Evolutionary conservation across 2,888 invertebrate species (phyloP).

Genomic region (Congeria kusceri): DNA sequence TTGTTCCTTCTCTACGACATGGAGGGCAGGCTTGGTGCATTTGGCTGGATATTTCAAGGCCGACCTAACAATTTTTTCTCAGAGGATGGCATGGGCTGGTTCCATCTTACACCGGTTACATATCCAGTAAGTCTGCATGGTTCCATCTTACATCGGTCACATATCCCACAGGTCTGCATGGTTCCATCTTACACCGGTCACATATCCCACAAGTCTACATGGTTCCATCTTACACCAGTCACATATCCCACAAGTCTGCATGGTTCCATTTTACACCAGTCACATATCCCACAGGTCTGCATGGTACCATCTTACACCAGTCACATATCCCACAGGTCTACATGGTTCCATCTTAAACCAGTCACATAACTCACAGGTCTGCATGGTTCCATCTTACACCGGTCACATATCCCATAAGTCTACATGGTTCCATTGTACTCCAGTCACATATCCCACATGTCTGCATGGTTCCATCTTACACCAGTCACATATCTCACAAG

Average conservation of each 20-base stretch:
- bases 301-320: too few species aligned
- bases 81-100: conserved; percentile 72
- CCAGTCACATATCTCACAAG: conserved; percentile 76
- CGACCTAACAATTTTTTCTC: conserved; percentile 70
- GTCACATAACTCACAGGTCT: too few species aligned
- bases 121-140: conserved; percentile 75
- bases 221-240: conserved; percentile 73
- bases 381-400: too few species aligned
- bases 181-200: too few species aligned
- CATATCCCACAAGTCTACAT: conserved; percentile 32
- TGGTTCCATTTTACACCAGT: background rate
- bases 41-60: conserved; percentile 82
- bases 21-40: conserved; percentile 78
- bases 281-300: too few species aligned
- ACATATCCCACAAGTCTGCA: conserved; percentile 75
- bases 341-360: background rate
- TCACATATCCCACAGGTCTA: conserved; percentile 76
- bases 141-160: too few species aligned
- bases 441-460: too few species aligned
- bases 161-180: too few species aligned
- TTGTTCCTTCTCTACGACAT: conserved; percentile 80
- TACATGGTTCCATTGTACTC: background rate
- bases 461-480: too few species aligned
- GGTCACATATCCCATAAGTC: conserved; percentile 76
- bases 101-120: conserved; percentile 70